These are phyloP conservation scores for Amiota mariae DNA, from an alignment of 2,888 invertebrate species.

Conservation along the genomic window DNA sequence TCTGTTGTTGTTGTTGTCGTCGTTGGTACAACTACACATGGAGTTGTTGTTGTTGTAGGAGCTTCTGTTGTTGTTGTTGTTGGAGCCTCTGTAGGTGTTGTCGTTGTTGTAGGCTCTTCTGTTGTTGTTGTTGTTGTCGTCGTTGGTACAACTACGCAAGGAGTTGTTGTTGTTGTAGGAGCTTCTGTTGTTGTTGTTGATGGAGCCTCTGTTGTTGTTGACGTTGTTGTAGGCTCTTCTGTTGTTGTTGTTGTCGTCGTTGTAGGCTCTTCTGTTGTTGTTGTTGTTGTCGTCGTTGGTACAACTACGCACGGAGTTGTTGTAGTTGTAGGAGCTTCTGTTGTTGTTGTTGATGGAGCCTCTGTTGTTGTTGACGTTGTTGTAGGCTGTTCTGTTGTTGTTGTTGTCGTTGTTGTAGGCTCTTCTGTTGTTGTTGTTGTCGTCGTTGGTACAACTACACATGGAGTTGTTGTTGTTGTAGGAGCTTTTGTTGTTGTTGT, in stretches of 20 bases:
- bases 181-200: constrained; percentile 13
- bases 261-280: neutral
- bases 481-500: constrained; percentile 28
- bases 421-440: constrained; percentile 16
- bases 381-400: constrained; percentile 7
- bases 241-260: constrained; percentile 4
- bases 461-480: constrained; percentile 27
- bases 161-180: constrained; percentile 1
- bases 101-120: constrained; percentile 13
- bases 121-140: constrained; percentile 28
- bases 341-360: neutral
- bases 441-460: constrained; percentile 26
- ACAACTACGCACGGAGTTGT: neutral
- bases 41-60: constrained; percentile 18
- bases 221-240: neutral
- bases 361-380: constrained; percentile 14
- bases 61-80: constrained; percentile 22
- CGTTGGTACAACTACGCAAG: constrained; percentile 13
- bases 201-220: constrained; percentile 13
- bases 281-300: neutral
- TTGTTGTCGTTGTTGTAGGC: constrained; percentile 18
- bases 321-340: neutral
- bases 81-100: neutral
- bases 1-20: constrained; percentile 22
- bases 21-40: neutral